Evolutionary conservation across 2,113 vertebrate genomes (phyloP), one percentile per base, ranked within the genome.

Genomic region (Eudorcas thomsonii): DNA sequence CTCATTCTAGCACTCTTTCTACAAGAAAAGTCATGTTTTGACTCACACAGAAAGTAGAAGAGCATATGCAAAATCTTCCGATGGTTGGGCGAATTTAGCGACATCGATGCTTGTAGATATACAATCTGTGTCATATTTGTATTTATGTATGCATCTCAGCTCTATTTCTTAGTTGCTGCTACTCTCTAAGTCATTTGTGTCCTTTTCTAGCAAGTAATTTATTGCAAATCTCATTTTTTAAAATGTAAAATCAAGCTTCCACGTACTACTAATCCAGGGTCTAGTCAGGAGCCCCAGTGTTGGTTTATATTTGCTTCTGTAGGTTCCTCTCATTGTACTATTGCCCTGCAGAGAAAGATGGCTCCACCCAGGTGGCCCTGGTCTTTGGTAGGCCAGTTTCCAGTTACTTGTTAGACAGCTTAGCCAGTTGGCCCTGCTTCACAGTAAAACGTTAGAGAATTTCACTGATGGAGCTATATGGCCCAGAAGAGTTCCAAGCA

Each of bases 61-160:
- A 98, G 15, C 71, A 89, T 74, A 95, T 50, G 60, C 83, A 90
- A 88, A 94, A 60, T 64, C 59, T 77, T 96, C 88, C 60, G 45
- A 54, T 92, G 62, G 62, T 30, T 90, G 92, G 36, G 81, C 30
- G 14, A 74, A 88, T 95, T 74, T 87, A 78, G 84, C 83, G n/a
- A 81, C 91, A 92, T 45, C n/a, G 28, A 86, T 93, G 74, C 90
- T 88, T 67, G 55, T 48, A 91, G 30, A 81, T 50, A 85, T 30
- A 97, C 9, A 92, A 30, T 97, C 91, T 84, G 50, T 83, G 45
- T 86, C 87, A 64, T 86, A 82, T 93, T 96, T 82, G 25, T 74
- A 93, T 95, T 92, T 95, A 97, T 74, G 26, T 87, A 59, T 96
- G 84, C 57, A 80, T 89, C 43, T 52, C 80, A 84, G 84, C 81